phyloP scores from a whole-genome alignment of 2,113 vertebrate genomes.

The Pantherophis guttatus region DNA sequence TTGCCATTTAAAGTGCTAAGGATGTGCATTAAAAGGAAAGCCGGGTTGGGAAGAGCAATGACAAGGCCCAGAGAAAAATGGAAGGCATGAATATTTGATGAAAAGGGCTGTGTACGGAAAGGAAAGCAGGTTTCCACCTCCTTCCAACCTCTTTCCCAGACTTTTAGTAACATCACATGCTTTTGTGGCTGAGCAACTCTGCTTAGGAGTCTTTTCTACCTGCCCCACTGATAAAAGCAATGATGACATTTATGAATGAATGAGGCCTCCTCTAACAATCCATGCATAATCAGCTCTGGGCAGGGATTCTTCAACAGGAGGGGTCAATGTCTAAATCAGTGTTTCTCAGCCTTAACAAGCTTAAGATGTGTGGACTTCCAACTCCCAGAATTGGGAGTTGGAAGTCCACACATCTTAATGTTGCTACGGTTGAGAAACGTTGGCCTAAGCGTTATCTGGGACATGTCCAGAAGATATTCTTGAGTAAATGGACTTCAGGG shows the following conservation, averaged over 20 bases:
- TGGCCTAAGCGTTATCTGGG: background rate
- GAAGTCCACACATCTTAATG: background rate
- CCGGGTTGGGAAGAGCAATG: background rate
- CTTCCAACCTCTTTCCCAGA: background rate
- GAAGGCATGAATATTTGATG: constrained; percentile 19
- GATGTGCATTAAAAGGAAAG: background rate
- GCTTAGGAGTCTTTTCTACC: background rate
- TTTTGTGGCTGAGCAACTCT: background rate
- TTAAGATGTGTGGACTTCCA: background rate
- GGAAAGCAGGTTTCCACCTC: too few species aligned
- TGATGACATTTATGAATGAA: background rate
- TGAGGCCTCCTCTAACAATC: background rate
- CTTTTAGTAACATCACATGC: background rate
- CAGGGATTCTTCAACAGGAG: background rate
- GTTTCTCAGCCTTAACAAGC: background rate
- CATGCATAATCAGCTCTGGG: background rate
- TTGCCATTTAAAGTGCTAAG: background rate
- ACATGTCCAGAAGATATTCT: background rate
- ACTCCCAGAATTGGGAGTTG: background rate
- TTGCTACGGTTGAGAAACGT: background rate
- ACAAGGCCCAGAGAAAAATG: background rate
- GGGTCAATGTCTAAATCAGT: background rate
- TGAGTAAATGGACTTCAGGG: background rate
- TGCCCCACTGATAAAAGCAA: too few species aligned
- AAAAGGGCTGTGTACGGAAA: background rate